Base-by-base conservation (phyloP, 2,888 invertebrate genomes). In the Phania funesta region DNA sequence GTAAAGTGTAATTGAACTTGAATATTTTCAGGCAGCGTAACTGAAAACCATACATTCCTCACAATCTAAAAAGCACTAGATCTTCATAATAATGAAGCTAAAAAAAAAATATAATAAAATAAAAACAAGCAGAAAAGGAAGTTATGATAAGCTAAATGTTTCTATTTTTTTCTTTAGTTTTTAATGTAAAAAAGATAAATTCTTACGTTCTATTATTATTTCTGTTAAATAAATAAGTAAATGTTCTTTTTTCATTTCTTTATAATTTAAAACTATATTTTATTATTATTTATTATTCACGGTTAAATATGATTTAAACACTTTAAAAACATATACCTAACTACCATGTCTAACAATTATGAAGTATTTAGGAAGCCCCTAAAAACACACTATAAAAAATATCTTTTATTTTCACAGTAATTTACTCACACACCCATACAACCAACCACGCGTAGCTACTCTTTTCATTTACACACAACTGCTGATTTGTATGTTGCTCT, bases 31-130 rank as follows among this genome's bases (percentile, higher is more conserved):
- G 65, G n/a, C 54, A 68, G 83, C 84, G 80, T 74, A 79, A 79
- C 67, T 74, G 67, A 79, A 73, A 87, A 85, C 86, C 89, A 89
- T 90, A 91, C 89, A 90, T 90, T 91, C 90, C 91, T 91, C 91
- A 91, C 90, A 91, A 91, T 90, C 87, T 87, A 90, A 91, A 90
- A 91, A 91, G 90, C 90, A 91, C 91, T 91, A 87, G 52, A 83
- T 76, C 80, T 80, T 81, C 78, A 74, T 71, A 67, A 71, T 24
- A 38, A 54, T 75, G 80, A 81, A 73, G 56, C 46, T 7, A 58
- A 11, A 48, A 56, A n/a, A 65, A 54, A 16, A 48, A 58, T 58
- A 44, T 35, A 67, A 64, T 13, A 60, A 7, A 70, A 9, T 41
- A 73, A 64, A 64, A 41, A 11, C 48, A 73, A 46, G 7, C 7